Conservation (phyloP, 2,888 invertebrate species). For the Eupithecia tripunctaria region DNA sequence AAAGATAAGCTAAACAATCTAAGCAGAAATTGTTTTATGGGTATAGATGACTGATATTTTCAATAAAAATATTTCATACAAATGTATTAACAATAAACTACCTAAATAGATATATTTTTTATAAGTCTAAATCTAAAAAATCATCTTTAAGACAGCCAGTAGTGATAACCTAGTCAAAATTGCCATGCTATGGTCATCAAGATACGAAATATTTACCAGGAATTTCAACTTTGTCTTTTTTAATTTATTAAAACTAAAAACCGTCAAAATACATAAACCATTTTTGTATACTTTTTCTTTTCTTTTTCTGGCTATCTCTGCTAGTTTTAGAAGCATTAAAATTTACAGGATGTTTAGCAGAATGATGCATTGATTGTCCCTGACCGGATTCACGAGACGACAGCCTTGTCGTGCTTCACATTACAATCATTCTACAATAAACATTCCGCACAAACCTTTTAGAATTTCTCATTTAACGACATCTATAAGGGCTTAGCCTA, state of each 20-base stretch:
- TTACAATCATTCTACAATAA: conserved; percentile 20
- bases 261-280: not conserved
- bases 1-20: too few species aligned
- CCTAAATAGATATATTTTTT: too few species aligned
- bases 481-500: not conserved
- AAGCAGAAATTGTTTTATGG: too few species aligned
- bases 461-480: not conserved
- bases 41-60: too few species aligned
- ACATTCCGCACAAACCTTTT: not conserved
- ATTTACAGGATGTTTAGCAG: conserved; percentile 32
- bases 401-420: conserved; percentile 50
- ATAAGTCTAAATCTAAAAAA: too few species aligned
- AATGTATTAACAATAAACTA: too few species aligned
- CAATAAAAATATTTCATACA: too few species aligned
- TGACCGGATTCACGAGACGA: conserved; percentile 52
- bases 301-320: not conserved
- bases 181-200: not conserved
- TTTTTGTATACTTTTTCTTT: not conserved
- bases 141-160: too few species aligned
- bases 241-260: too few species aligned
- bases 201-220: not conserved
- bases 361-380: conserved; percentile 43
- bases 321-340: not conserved
- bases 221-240: too few species aligned
- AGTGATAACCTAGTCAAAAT: not conserved